Conservation (phyloP, 2,797 vertebrate genomes). For the Labroides dimidiatus region DNA sequence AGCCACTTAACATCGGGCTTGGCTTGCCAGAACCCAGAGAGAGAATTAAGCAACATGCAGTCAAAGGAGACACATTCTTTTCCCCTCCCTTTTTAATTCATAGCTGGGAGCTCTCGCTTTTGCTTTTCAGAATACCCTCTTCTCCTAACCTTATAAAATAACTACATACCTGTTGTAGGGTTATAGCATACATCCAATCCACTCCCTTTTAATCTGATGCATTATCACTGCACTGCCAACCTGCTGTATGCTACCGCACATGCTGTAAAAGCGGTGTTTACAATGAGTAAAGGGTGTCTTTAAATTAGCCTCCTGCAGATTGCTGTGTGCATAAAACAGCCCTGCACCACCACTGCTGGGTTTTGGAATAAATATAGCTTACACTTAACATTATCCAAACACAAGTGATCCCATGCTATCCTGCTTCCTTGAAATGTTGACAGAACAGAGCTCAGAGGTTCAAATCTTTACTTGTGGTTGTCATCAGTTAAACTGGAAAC, state of each 20-base stretch:
- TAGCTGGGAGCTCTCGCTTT: conserved; percentile 61
- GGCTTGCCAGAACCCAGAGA: conserved; percentile 79
- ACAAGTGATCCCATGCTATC: conserved; percentile 37
- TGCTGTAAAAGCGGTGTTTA: conserved; percentile 76
- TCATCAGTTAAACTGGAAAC: conserved; percentile 58
- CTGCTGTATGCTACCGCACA: conserved; percentile 69
- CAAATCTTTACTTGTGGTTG: conserved; percentile 65
- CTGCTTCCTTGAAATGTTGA: conserved; percentile 48
- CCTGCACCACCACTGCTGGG: conserved; percentile 38
- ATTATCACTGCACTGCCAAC: conserved; percentile 45
- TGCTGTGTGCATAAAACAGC: conserved; percentile 65
- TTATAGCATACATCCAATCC: conserved; percentile 31
- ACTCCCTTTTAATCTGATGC: conserved; percentile 45
- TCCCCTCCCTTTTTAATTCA: conserved; percentile 59
- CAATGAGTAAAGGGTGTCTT: conserved; percentile 61
- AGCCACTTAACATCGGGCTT: conserved; percentile 85
- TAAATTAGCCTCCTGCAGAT: conserved; percentile 76
- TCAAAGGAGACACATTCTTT: conserved; percentile 62
- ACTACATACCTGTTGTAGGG: conserved; percentile 43
- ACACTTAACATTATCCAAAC: conserved; percentile 37
- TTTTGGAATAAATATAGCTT: conserved; percentile 55
- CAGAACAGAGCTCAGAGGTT: conserved; percentile 68
- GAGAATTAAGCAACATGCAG: conserved; percentile 71
- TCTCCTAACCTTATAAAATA: conserved; percentile 40
- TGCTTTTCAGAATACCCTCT: conserved; percentile 52